Conservation (phyloP, 1,140 invertebrate genomes). For the Neodiprion lecontei region DNA sequence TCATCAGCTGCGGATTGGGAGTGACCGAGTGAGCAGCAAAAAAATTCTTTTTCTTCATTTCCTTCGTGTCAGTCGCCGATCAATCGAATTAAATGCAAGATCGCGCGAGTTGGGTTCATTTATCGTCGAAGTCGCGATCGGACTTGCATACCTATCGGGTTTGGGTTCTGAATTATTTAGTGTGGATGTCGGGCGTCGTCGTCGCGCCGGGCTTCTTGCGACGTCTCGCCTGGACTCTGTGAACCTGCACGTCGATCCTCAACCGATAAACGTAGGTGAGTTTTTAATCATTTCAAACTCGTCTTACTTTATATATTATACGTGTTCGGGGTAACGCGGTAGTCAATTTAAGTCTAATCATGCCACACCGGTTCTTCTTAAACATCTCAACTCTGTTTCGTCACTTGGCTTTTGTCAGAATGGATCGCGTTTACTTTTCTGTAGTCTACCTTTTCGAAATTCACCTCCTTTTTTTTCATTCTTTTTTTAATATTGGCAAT, state of each 20-base stretch:
- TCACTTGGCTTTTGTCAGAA: no score
- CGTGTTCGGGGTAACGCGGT: neutral
- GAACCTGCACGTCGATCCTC: neutral
- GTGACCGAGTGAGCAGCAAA: neutral
- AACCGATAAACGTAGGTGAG: neutral
- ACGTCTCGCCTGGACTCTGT: neutral
- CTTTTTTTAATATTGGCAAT: neutral
- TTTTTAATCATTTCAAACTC: neutral
- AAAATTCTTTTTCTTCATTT: neutral
- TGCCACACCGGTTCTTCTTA: no score
- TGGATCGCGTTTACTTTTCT: neutral
- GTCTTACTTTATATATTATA: neutral
- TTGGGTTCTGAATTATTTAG: neutral
- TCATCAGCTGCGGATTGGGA: neutral
- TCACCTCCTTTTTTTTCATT: neutral
- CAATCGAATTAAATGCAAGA: neutral
- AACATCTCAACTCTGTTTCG: no score
- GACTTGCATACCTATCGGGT: constrained; percentile 1
- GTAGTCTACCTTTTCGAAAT: neutral
- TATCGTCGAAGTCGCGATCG: neutral
- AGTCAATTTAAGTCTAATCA: no score
- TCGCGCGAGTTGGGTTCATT: neutral
- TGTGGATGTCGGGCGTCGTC: neutral
- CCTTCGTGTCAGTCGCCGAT: neutral
- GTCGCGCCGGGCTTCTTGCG: neutral